Percentiles rank a stretch among this genome's conserved stretches.
These are phyloP conservation scores for Cyphomyrus plagiostoma DNA, from an alignment of 2,113 vertebrate genomes.

Conservation along the genomic window DNA sequence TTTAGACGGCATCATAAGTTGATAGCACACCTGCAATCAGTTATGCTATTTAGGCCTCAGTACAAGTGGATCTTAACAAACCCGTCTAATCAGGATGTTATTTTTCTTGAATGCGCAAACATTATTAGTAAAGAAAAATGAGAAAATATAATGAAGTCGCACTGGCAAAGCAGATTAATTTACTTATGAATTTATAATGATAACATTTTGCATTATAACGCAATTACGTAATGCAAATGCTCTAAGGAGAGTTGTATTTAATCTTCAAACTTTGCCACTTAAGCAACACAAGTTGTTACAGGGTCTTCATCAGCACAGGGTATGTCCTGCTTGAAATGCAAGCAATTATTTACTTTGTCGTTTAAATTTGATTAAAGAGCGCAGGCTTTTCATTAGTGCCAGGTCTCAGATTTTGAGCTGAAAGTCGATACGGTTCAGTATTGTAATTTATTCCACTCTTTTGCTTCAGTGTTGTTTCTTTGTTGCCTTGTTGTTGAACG, in stretches of 20 bases:
- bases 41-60: not conserved
- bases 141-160: not conserved
- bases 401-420: not conserved
- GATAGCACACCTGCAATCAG: not conserved
- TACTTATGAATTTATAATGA: not conserved
- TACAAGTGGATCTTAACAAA: not conserved
- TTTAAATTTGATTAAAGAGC: not conserved
- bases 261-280: not conserved
- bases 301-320: not conserved
- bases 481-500: not conserved
- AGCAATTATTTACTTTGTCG: slow-evolving; percentile 2
- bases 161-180: not conserved
- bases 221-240: not conserved
- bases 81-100: not conserved
- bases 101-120: not conserved
- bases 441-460: not conserved
- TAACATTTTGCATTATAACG: not conserved
- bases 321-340: not conserved
- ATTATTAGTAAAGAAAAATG: not conserved
- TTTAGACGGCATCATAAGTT: not conserved
- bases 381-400: not conserved
- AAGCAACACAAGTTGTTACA: not conserved
- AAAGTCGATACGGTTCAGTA: not conserved
- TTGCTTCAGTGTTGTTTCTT: not conserved
- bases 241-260: not conserved